A percentile compares a stretch with the other conserved stretches of the same genome.
Evolutionary conservation across 2,113 vertebrate species (phyloP).

Genomic region (Psammodynastes pulverulentus): DNA sequence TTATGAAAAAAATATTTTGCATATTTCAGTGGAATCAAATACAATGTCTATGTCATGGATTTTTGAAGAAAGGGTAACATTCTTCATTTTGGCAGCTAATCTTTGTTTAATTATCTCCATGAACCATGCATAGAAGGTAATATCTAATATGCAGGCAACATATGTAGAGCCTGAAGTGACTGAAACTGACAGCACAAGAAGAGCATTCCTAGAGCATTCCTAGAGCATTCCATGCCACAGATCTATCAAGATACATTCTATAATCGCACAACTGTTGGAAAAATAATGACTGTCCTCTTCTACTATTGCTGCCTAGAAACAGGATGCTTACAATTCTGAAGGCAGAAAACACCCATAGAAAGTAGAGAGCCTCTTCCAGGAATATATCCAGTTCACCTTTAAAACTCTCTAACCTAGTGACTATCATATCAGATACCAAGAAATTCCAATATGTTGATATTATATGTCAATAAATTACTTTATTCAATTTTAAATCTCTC

Average conservation of each 20-base stretch:
- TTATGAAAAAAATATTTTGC: slow-evolving; percentile 30
- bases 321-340: neutral
- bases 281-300: neutral
- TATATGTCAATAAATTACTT: neutral
- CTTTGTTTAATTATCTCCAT: slow-evolving; percentile 4
- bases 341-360: neutral
- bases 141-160: neutral
- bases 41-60: neutral
- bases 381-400: neutral
- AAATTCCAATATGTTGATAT: neutral
- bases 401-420: neutral
- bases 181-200: neutral
- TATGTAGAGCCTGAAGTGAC: neutral
- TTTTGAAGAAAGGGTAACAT: slow-evolving; percentile 14
- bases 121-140: neutral
- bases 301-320: neutral
- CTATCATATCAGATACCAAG: neutral
- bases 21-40: slow-evolving; percentile 14
- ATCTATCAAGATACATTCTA: neutral
- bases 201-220: neutral
- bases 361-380: neutral
- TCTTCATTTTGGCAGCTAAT: slow-evolving; percentile 33
- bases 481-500: neutral
- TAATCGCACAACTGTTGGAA: neutral
- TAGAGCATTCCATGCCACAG: neutral